A percentile compares a stretch with the other conserved stretches of the same genome.
These are phyloP conservation scores for Perca fluviatilis DNA, from an alignment of 2,113 vertebrate genomes.

Conservation along the genomic window DNA sequence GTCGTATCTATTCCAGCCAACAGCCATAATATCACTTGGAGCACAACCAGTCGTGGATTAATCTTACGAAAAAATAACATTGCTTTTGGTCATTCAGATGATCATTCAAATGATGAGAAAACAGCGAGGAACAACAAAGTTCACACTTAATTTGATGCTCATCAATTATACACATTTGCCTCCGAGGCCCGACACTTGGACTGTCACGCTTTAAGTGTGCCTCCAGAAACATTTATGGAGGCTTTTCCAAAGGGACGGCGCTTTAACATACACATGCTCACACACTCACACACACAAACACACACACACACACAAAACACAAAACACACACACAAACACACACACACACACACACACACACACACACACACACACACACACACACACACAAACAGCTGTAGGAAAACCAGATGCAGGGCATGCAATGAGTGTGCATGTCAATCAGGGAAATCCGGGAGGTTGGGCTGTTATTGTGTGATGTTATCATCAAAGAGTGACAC, in stretches of 20 bases:
- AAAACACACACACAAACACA: background rate
- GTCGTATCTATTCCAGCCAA: slow-evolving; percentile 14
- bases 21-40: slow-evolving; percentile 5
- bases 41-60: slow-evolving; percentile 16
- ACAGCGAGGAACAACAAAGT: slow-evolving; percentile 61
- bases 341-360: background rate
- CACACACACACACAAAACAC: background rate
- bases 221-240: slow-evolving; percentile 47
- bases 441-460: slow-evolving; percentile 31
- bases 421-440: slow-evolving; percentile 48
- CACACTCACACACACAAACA: background rate
- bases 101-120: slow-evolving; percentile 32
- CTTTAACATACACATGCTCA: background rate
- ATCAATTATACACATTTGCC: slow-evolving; percentile 74
- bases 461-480: background rate
- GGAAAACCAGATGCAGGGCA: slow-evolving; percentile 37
- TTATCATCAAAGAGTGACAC: slow-evolving; percentile 2
- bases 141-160: slow-evolving; percentile 70
- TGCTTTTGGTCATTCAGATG: slow-evolving; percentile 36
- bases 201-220: slow-evolving; percentile 37
- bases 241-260: background rate
- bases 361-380: slow-evolving; percentile 1
- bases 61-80: slow-evolving; percentile 25
- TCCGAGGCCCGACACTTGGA: slow-evolving; percentile 43
- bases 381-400: slow-evolving; percentile 13